Base-by-base conservation (phyloP, 2,888 invertebrate species). In the Lepidocyrtoides sp. region DNA sequence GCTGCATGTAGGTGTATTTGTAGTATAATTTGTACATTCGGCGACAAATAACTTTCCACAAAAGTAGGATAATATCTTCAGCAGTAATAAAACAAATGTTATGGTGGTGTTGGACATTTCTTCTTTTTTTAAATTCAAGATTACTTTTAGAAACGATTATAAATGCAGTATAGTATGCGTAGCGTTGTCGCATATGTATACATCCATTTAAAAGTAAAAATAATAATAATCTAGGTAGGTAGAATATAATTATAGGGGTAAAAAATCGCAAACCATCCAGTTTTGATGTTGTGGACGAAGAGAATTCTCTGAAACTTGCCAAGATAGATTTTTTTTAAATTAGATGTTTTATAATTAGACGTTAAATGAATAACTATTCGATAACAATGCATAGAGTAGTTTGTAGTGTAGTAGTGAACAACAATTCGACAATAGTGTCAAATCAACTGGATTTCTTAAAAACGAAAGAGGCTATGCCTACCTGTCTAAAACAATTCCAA, bases 251-350 rank as follows among this genome's bases (percentile, higher is more conserved):
- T 12, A 20, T 20, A 4, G 57, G 5, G 2, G 20, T 57, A 57
- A 14, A 66, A 66, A 66, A n/a, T 66, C 66, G 32, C 66, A 66
- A 14, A 32, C 66, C 66, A 66, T 66, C 66, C 66, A 66, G 32
- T 32, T 66, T 66, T 29, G 2, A 10, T 7, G 12, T 29, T 66
- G 32, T n/a, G 66, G n/a, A 66, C 32, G 32, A 29, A 66, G 66
- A 66, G 66, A 66, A 66, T 14, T 29, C 29, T 66, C 66, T 66
- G 66, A 29, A 60, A 20, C 60, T 23, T 60, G 23, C 60, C 60
- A 66, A 32, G 66, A 32, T 32, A 32, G 29, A 20, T 57, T 57
- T n/a, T n/a, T n/a, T 66, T 66, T 66, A 60, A 60, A 60, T 57
- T 17, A 12, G 17, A 57, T 7, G 23, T 66, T 66, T 66, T 66